Base-by-base conservation (phyloP, 2,888 invertebrate species). In the Kryphioiulus occultus region DNA sequence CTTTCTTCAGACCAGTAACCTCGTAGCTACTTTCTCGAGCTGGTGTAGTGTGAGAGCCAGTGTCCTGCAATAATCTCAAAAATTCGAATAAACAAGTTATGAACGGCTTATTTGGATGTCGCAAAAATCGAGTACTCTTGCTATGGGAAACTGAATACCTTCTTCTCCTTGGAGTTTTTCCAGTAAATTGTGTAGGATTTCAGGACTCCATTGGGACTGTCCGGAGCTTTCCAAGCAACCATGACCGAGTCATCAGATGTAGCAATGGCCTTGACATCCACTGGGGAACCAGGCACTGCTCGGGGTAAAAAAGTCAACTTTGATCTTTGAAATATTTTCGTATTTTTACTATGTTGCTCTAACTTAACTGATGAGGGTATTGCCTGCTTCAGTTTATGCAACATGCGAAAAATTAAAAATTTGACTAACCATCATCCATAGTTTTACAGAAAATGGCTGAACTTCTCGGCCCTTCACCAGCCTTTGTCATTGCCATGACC, bases 171-270 rank as follows among this genome's bases (percentile, higher is more conserved):
- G 32, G 90, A 91, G 88, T 92, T 92, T 88, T 91, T 91, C 17
- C 95, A 95, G 93, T 98, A 98, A 35, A 98, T 96, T 39, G 96
- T 97, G 93, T 98, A 99, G 91, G 97, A 97, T 85, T 95, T 96
- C 89, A 98, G 95, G 87, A 98, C 95, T 68, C 99, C 99, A 91
- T 98, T 98, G 86, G 97, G 97, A 91, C 96, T 96, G 91, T 95
- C 95, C 89, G 98, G 98, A 90, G 97, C 96, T 91, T 96, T 95
- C 99, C 99, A 99, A 87, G 97, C 97, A 0, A 98, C 96, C 30
- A 98, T 94, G 91, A 98, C 97, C 5, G 97, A 96, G 91, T 96
- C 97, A 35, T 95, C 94, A 87, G 97, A 97, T 95, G 97, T 97
- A 17, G 98, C 97, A 82, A 98, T 93, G 22, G 98, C 97, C 92